A percentile compares a stretch with the other conserved stretches of the same genome.
Evolutionary conservation across 2,113 vertebrate species (phyloP).

Genomic region (Acanthochromis polyacanthus): DNA sequence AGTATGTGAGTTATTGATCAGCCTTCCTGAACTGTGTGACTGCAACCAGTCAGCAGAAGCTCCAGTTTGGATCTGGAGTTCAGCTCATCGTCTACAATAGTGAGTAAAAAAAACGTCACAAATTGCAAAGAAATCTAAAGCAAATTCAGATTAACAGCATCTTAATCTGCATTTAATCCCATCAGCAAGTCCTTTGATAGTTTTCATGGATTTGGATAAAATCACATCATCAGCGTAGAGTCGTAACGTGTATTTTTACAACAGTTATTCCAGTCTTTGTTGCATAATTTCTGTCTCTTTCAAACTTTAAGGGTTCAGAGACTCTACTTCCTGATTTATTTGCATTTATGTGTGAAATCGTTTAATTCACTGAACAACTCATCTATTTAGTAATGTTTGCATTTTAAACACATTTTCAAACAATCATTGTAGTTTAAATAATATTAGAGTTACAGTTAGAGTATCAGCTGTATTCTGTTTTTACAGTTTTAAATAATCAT

Average conservation of each 20-base stretch:
- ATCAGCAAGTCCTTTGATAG: not conserved
- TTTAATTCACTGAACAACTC: no score
- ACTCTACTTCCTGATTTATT: no score
- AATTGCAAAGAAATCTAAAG: not conserved
- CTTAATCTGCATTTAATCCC: not conserved
- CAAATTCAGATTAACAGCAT: not conserved
- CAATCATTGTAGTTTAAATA: no score
- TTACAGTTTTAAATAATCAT: no score
- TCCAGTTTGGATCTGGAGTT: conserved; percentile 7
- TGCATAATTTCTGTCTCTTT: no score
- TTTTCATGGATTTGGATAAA: not conserved
- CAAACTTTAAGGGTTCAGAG: no score
- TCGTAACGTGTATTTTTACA: not conserved
- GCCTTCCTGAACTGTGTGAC: not conserved
- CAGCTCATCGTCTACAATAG: not conserved
- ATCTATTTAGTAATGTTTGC: no score
- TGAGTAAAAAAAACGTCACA: not conserved
- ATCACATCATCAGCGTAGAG: not conserved
- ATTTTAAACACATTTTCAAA: no score
- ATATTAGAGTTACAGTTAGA: no score
- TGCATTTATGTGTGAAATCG: no score
- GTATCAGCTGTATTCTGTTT: no score
- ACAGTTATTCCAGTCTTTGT: not conserved
- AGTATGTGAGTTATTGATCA: not conserved
- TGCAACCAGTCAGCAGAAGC: not conserved